Base-by-base conservation (phyloP, 53 echinoderm and acorn worm species). In the Crossaster papposus region DNA sequence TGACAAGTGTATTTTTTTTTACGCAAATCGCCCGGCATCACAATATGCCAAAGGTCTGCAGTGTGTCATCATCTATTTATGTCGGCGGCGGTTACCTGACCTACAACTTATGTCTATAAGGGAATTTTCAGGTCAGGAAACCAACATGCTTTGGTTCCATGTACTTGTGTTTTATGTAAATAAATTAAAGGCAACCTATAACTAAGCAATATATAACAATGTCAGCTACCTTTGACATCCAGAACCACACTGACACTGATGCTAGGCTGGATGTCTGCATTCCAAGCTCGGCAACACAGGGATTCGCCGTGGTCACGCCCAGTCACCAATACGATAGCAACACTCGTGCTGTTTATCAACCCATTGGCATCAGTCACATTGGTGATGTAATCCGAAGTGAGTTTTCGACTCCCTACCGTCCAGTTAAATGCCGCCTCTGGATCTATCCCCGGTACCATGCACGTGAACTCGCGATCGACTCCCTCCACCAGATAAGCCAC, bases 211-310 rank as follows among this genome's bases (percentile, higher is more conserved):
- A n/a, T n/a, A n/a, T n/a, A n/a, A n/a, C n/a, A n/a, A n/a, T n/a
- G n/a, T n/a, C n/a, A n/a, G n/a, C n/a, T 78, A 78, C 78, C 78
- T 78, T 78, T 78, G 36, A 78, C 51, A 36, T 78, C 78, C 51
- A 78, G 26, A 5, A 50, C 13, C 44, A 78, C 78, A 12, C 78
- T 50, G 23, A 36, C 36, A 26, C 8, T 7, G 51, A 78, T 78
- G 44, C 78, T 35, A 50, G 51, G 78, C 3, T 78, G 78, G 36
- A 15, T 14, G 23, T 2, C 50, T 51, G 0, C 24, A 35, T 35
- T 78, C n/a, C 35, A 50, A 1, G 78, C 78, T 26, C 6, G 50
- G n/a, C 78, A 78, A 9, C 10, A 1, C 28, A 78, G 51, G 1
- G 26, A 10, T 26, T 78, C 78, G 6, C 50, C 78, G n/a, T 78